Percentiles rank a stretch among this genome's conserved stretches.
Evolutionary conservation across 2,113 vertebrate species (phyloP).

Genomic region (Pantherophis guttatus): DNA sequence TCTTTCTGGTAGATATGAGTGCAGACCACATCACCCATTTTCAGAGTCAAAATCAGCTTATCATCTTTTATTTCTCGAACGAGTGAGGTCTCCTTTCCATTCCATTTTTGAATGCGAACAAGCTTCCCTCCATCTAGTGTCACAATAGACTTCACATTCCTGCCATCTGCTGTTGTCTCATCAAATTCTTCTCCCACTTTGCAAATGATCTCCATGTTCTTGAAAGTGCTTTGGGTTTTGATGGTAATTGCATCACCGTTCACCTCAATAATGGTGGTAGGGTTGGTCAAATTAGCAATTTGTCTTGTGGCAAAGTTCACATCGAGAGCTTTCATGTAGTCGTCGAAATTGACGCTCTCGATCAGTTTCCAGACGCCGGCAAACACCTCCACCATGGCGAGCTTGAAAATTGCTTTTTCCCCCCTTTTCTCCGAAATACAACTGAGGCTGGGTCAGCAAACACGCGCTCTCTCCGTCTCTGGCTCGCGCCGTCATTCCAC

Average conservation of each 20-base stretch:
- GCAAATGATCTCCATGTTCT: constrained; percentile 86
- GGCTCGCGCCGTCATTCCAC: too few relatives aligned
- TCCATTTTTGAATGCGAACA: too few relatives aligned
- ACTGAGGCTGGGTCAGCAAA: neutral
- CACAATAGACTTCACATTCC: constrained; percentile 78
- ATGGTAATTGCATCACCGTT: constrained; percentile 72
- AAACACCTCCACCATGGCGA: constrained; percentile 81
- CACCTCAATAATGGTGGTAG: constrained; percentile 83
- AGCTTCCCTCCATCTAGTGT: too few relatives aligned
- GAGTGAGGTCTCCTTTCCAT: too few relatives aligned
- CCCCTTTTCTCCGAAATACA: neutral
- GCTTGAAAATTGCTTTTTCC: neutral
- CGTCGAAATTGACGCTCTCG: constrained; percentile 84
- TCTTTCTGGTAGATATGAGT: too few relatives aligned
- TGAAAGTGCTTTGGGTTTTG: constrained; percentile 89
- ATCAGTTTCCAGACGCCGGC: constrained; percentile 86
- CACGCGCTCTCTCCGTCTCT: neutral
- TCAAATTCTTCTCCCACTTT: constrained; percentile 86
- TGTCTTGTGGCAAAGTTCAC: constrained; percentile 85
- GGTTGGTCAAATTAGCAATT: constrained; percentile 84
- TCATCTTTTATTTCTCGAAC: too few relatives aligned
- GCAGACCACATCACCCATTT: too few relatives aligned
- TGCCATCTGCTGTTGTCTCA: constrained; percentile 89
- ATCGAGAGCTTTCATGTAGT: constrained; percentile 88
- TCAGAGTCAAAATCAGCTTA: too few relatives aligned